Percentiles rank a stretch among this genome's conserved stretches.
Conservation (phyloP, 2,797 vertebrate genomes). For the Stomatorhinus walkeri region DNA sequence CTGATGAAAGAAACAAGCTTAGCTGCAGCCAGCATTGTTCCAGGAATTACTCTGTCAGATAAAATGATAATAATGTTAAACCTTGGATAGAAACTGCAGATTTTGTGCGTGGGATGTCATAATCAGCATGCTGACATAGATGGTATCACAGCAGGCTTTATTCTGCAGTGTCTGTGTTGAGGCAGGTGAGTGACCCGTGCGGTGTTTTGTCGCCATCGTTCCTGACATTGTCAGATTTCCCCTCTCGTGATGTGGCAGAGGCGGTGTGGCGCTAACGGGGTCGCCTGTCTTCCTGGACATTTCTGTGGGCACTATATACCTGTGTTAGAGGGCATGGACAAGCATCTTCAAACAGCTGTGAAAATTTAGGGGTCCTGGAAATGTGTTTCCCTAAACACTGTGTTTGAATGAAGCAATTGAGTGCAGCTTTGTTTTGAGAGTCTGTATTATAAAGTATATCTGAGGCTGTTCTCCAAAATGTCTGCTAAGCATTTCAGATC, state of each 20-base stretch:
- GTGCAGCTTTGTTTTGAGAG: background rate
- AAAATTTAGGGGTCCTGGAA: background rate
- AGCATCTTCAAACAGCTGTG: background rate
- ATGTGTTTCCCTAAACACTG: background rate
- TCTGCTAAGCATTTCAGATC: background rate
- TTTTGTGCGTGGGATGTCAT: background rate
- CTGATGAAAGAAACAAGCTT: background rate
- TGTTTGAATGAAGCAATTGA: background rate
- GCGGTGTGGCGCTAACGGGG: background rate
- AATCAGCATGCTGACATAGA: conserved; percentile 1
- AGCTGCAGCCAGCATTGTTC: background rate
- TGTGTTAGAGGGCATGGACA: background rate
- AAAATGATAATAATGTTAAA: background rate
- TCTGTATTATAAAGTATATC: background rate
- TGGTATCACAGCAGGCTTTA: background rate
- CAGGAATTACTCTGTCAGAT: background rate
- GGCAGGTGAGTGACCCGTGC: background rate
- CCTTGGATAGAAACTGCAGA: background rate
- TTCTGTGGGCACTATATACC: background rate
- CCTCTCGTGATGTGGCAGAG: background rate
- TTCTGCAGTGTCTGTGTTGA: background rate
- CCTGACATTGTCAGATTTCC: conserved; percentile 11
- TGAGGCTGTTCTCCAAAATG: background rate
- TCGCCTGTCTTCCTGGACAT: background rate
- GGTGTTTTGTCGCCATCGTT: conserved; percentile 22